Conservation (phyloP, 2,888 invertebrate species). For the Formica aserva region DNA sequence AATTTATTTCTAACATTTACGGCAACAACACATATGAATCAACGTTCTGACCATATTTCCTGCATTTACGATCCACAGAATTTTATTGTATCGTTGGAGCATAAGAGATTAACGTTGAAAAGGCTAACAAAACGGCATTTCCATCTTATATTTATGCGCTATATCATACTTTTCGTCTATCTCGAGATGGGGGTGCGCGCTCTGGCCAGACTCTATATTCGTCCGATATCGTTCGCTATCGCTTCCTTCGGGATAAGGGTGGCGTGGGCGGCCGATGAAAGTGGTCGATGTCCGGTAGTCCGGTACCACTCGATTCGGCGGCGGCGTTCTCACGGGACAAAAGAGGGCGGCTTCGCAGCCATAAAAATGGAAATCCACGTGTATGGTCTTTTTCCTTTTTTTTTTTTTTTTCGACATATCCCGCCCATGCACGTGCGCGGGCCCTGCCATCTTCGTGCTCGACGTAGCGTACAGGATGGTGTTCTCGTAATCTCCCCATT, state of each 20-base stretch:
- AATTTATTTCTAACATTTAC: neutral
- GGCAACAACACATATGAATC: neutral
- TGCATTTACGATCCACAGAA: neutral
- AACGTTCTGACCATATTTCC: neutral
- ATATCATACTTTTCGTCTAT: neutral
- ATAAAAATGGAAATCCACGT: constrained; percentile 77
- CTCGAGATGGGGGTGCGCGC: neutral
- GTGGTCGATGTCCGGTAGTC: constrained; percentile 2
- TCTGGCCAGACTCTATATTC: constrained; percentile 15
- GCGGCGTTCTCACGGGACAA: constrained; percentile 65
- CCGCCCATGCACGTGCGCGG: constrained; percentile 51
- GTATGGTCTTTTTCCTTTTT: constrained; percentile 52
- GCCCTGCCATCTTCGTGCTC: constrained; percentile 75
- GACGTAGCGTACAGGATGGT: constrained; percentile 74
- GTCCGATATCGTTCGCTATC: constrained; percentile 22
- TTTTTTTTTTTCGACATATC: constrained; percentile 56
- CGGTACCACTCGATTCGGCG: constrained; percentile 22
- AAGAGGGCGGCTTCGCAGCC: constrained; percentile 61
- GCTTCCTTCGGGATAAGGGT: constrained; percentile 25
- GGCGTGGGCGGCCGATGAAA: constrained; percentile 7
- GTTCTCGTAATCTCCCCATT: constrained; percentile 77
- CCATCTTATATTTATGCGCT: constrained; percentile 1
- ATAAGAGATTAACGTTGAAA: neutral
- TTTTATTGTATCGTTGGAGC: constrained; percentile 11
- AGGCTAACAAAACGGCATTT: constrained; percentile 1